Evolutionary conservation across 2,113 vertebrate species (phyloP), one percentile per base, ranked within the genome.

Genomic region (Thymallus thymallus): DNA sequence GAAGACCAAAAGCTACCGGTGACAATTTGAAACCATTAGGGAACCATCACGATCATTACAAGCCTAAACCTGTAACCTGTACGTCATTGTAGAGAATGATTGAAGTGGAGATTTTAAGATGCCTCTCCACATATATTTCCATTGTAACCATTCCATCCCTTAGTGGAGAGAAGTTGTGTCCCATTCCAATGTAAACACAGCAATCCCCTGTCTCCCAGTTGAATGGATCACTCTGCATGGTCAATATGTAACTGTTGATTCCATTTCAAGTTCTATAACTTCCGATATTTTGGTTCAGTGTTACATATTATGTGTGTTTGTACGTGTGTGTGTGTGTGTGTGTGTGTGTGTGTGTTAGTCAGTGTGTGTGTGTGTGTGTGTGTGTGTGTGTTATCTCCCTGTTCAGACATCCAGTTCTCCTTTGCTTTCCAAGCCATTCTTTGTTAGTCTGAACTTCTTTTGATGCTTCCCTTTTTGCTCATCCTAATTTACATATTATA

Each of bases 381-480:
- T 41, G 35, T 41, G 45, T 6, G 18, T 68, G 24, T 32, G 63
- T 76, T 68, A 48, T 61, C 60, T 86, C 62, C 76, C 76, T 73
- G 66, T 77, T 48, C 23, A 80, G 74, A 75, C 82, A 78, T 83
- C 80, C 82, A 85, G 86, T 76, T 87, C 83, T 89, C 86, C 86
- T 92, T 93, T 93, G 93, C 91, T 92, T 92, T 94, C 92, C 91
- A 92, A 92, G 91, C 91, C 93, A 92, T 92, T 86, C 70, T 82
- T 85, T 90, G 82, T 89, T 85, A 80, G 76, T 72, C 82, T 71
- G 82, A 84, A 81, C 82, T 81, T 82, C 76, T 76, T 80, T 74
- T 75, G 69, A 76, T 67, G 76, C 84, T 86, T 88, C 78, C 76
- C 60, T 67, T 68, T 85, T 58, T 51, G 46, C 41, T 81, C 87